Base-by-base conservation (phyloP, 2,113 vertebrate species). In the Terrapene triunguis region DNA sequence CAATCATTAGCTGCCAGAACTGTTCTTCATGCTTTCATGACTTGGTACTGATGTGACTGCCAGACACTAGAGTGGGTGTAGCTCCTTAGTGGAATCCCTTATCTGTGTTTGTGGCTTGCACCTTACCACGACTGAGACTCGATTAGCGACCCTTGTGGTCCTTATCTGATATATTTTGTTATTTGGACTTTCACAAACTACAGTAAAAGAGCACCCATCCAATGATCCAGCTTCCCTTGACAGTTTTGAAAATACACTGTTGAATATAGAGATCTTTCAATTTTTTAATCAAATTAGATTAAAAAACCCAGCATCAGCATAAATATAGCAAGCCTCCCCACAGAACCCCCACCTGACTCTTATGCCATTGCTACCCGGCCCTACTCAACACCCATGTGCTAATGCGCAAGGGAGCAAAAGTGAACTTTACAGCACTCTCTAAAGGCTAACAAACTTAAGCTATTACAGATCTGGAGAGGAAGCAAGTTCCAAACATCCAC, bases 231-330 rank as follows among this genome's bases (percentile, higher is more conserved):
- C 42, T 14, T 42, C 53, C 95, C 90, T 95, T 89, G 78, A 95
- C 88, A 81, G 85, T 92, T 89, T 95, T 92, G 94, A 93, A 93
- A 96, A 91, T 89, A 92, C 25, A 47, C 87, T 95, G 93, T 95
- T 90, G 91, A 97, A 97, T 95, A 95, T 95, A 89, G 55, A 95
- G 80, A 93, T 95, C 92, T 82, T 96, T 96, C 88, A 95, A 96
- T 79, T 92, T 89, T 80, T 65, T 96, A 93, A 97, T 95, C 91
- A 91, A 93, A 93, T 91, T 1, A 90, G 93, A 93, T 91, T 0
- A 94, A 94, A 95, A 57, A 85, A 32, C 2, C 6, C n/a, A 6
- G 5, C 83, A 93, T 50, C 81, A 84, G 25, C 62, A 91, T 44
- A 44, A 25, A 13, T 76, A 14, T 11, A 76, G 72, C 24, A 76